A percentile compares a stretch with the other conserved stretches of the same genome.
Conservation (phyloP, 2,888 invertebrate genomes). For the Himalopsyche tibetana region DNA sequence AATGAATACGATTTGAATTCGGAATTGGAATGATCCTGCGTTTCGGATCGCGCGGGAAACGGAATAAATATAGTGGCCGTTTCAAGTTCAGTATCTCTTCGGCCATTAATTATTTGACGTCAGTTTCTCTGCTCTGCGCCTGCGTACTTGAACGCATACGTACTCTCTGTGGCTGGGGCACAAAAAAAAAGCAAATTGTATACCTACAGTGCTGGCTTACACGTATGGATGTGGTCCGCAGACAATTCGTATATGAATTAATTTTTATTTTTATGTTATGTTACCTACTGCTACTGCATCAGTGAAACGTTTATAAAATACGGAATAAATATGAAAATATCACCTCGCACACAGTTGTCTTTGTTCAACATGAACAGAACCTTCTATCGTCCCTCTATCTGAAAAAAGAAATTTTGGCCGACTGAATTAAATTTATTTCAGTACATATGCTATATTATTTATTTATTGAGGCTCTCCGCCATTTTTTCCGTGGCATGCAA, state of each 20-base stretch:
- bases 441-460: too few relatives aligned
- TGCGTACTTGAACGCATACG: constrained; percentile 29
- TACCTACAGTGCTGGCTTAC: background rate
- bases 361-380: too few relatives aligned
- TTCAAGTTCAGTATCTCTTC: constrained; percentile 51
- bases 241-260: background rate
- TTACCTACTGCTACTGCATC: too few relatives aligned
- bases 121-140: constrained; percentile 29
- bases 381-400: too few relatives aligned
- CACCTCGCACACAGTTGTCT: too few relatives aligned
- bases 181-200: constrained; percentile 43
- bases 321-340: too few relatives aligned
- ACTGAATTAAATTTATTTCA: too few relatives aligned
- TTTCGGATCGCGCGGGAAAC: constrained; percentile 46
- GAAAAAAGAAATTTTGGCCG: too few relatives aligned
- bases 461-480: too few relatives aligned
- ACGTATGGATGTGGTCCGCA: background rate
- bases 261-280: background rate
- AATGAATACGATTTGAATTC: constrained; percentile 49
- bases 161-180: constrained; percentile 24
- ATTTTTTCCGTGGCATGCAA: too few relatives aligned
- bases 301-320: too few relatives aligned
- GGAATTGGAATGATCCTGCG: constrained; percentile 45
- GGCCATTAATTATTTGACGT: constrained; percentile 58
- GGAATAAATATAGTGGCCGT: constrained; percentile 52